Evolutionary conservation across 2,888 invertebrate species (phyloP).

Genomic region (Ochropleura plecta): DNA sequence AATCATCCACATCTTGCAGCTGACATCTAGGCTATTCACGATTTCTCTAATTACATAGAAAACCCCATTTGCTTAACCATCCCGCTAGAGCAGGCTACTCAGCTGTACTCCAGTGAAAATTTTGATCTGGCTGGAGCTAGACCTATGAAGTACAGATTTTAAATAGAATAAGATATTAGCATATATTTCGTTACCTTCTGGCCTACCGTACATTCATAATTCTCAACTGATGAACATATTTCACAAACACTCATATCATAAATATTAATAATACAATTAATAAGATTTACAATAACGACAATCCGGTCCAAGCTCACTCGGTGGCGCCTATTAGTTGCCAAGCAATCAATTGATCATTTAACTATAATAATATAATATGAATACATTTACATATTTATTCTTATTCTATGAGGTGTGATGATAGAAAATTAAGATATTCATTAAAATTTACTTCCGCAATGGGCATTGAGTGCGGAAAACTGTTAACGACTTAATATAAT

Average conservation of each 20-base stretch:
- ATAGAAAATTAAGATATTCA: slow-evolving; percentile 60
- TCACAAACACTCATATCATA: slow-evolving; percentile 50
- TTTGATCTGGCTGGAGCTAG: background rate
- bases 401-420: slow-evolving; percentile 47
- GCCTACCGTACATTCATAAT: slow-evolving; percentile 21
- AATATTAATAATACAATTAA: slow-evolving; percentile 61
- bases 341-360: slow-evolving; percentile 52
- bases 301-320: slow-evolving; percentile 51
- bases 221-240: slow-evolving; percentile 31
- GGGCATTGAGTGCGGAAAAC: slow-evolving; percentile 21
- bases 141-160: too few relatives aligned
- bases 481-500: background rate
- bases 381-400: slow-evolving; percentile 67
- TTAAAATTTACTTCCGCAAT: slow-evolving; percentile 42
- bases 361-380: slow-evolving; percentile 52
- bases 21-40: slow-evolving; percentile 13
- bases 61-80: slow-evolving; percentile 21
- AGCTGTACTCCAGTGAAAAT: background rate
- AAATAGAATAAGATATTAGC: too few relatives aligned
- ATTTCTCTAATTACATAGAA: slow-evolving; percentile 12
- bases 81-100: background rate
- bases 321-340: slow-evolving; percentile 65
- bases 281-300: slow-evolving; percentile 63
- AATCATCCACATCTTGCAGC: slow-evolving; percentile 5
- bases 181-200: too few relatives aligned